A percentile compares a stretch with the other conserved stretches of the same genome.
These are phyloP conservation scores for Bucco capensis DNA, from an alignment of 2,113 vertebrate species.

Conservation along the genomic window DNA sequence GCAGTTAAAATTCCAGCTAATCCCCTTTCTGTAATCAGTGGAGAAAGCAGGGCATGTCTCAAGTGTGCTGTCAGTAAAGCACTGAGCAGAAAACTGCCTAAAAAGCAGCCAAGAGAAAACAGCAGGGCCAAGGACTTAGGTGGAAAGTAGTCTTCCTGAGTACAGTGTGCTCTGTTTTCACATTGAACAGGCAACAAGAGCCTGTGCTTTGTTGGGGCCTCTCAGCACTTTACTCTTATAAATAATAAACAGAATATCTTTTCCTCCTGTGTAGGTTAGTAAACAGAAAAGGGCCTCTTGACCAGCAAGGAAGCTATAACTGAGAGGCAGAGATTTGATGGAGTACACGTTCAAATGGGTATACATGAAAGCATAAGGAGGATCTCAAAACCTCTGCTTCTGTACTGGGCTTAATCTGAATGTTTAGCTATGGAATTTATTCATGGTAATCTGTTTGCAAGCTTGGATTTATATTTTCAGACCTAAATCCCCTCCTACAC, in stretches of 20 bases:
- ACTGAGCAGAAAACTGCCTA: neutral
- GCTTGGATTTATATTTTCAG: conserved; percentile 1
- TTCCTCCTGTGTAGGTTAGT: conserved; percentile 2
- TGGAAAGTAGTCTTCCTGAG: neutral
- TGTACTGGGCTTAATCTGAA: neutral
- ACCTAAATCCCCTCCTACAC: neutral
- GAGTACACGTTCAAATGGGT: neutral
- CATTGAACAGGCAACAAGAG: neutral
- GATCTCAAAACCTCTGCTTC: neutral
- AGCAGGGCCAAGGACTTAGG: neutral
- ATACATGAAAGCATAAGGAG: conserved; percentile 18
- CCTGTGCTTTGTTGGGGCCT: neutral
- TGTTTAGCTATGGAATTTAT: conserved; percentile 17
- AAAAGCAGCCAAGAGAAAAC: conserved; percentile 25
- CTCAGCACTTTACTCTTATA: conserved; percentile 41
- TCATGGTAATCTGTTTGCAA: neutral
- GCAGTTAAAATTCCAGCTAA: conserved; percentile 11
- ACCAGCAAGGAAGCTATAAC: conserved; percentile 18
- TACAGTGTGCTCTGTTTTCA: neutral
- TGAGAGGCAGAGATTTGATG: conserved; percentile 29
- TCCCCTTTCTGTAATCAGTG: neutral
- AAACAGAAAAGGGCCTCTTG: conserved; percentile 5
- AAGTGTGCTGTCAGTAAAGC: conserved; percentile 4
- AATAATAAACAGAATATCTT: conserved; percentile 58
- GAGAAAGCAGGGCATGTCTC: conserved; percentile 51